These are phyloP conservation scores for Cerastis rubricosa DNA, from an alignment of 2,888 invertebrate species.

Conservation along the genomic window DNA sequence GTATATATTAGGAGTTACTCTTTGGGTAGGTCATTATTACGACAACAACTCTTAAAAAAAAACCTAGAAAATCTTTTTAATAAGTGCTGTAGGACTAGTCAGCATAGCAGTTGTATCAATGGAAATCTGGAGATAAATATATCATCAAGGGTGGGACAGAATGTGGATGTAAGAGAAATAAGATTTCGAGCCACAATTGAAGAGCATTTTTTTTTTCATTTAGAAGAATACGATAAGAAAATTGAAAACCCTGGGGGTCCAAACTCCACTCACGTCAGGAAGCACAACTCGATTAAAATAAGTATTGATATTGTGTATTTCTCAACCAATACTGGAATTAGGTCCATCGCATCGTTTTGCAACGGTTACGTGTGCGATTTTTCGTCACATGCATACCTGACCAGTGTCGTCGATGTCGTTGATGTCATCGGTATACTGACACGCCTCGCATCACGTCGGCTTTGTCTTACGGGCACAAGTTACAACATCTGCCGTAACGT, in stretches of 20 bases:
- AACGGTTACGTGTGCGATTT: conserved; percentile 64
- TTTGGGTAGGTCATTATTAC: background rate
- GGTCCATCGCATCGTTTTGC: conserved; percentile 66
- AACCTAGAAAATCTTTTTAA: background rate
- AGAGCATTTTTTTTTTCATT: background rate
- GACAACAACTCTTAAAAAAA: no score
- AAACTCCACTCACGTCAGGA: conserved; percentile 9
- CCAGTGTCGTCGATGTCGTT: conserved; percentile 36
- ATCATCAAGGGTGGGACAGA: background rate
- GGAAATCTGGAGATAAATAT: background rate
- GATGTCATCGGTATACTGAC: conserved; percentile 43
- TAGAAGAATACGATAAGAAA: background rate
- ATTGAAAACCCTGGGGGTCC: background rate
- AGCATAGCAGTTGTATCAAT: background rate
- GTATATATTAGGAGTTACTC: background rate
- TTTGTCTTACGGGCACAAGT: conserved; percentile 28
- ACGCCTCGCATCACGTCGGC: conserved; percentile 51
- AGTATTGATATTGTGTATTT: conserved; percentile 50
- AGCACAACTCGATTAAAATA: conserved; percentile 30
- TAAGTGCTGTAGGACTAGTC: background rate
- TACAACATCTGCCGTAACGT: conserved; percentile 46
- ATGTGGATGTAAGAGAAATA: background rate
- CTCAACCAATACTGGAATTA: conserved; percentile 59
- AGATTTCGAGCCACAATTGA: background rate
- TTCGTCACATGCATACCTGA: conserved; percentile 59